These are phyloP conservation scores for Anguilla pacifica DNA, from an alignment of 2,797 vertebrate genomes.

Conservation along the genomic window DNA sequence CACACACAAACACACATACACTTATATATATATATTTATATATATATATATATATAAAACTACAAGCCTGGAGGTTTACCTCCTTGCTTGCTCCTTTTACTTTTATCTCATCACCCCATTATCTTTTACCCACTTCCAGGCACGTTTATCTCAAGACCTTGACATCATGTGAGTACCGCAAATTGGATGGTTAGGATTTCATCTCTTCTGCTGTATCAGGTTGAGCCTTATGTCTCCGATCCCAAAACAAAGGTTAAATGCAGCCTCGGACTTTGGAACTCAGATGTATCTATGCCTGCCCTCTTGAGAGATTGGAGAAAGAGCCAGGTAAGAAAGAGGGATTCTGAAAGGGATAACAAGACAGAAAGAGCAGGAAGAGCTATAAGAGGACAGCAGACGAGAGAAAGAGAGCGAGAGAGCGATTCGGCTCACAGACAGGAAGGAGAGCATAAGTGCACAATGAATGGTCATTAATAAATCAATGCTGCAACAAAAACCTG, in stretches of 20 bases:
- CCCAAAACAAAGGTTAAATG: neutral
- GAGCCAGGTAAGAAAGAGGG: neutral
- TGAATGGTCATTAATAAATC: constrained; percentile 39
- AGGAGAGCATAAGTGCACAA: constrained; percentile 25
- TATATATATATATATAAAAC: neutral
- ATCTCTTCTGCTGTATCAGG: constrained; percentile 3
- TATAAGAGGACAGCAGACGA: neutral
- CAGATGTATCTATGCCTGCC: neutral
- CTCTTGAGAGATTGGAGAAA: neutral
- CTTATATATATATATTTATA: too few species aligned
- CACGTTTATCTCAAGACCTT: neutral
- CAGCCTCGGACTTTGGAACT: neutral
- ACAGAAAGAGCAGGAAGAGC: neutral
- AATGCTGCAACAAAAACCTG: constrained; percentile 37
- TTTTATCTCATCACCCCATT: neutral
- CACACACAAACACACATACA: constrained; percentile 24
- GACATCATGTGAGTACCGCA: neutral
- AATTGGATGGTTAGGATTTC: neutral
- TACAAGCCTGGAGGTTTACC: neutral
- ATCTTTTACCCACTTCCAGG: constrained; percentile 2
- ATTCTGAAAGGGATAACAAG: neutral
- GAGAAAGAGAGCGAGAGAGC: neutral
- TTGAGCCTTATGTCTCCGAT: neutral
- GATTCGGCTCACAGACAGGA: constrained; percentile 4
- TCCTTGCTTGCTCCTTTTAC: neutral